Conservation (phyloP, 1,140 invertebrate genomes). For the Dinoponera quadriceps region DNA sequence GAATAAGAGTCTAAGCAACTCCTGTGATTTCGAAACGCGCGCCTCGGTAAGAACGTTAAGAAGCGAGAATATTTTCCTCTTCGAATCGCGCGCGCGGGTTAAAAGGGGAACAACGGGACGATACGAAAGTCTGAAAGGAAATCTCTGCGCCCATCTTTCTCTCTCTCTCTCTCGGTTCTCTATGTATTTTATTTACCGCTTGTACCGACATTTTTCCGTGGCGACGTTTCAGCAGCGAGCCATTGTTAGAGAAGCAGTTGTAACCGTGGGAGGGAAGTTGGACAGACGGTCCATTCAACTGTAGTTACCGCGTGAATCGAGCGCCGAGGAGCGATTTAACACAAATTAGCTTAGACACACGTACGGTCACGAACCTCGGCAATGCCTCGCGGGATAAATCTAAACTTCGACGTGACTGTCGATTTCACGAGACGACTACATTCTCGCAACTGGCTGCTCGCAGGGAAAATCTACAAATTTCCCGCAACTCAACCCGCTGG, state of each 20-base stretch:
- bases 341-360: conserved; percentile 42
- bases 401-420: conserved; percentile 42
- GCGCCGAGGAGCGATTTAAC: conserved; percentile 30
- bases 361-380: not conserved
- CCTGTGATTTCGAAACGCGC: not conserved
- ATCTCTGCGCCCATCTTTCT: not conserved
- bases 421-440: conserved; percentile 37
- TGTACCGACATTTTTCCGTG: conserved; percentile 25
- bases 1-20: not conserved
- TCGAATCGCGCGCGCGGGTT: not conserved
- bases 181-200: conserved; percentile 36
- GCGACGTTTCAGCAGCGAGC: not conserved
- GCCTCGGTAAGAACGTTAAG: not conserved
- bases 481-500: conserved; percentile 1
- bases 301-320: conserved; percentile 14
- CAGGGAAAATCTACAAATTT: conserved; percentile 15
- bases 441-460: not conserved
- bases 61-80: conserved; percentile 10
- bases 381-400: conserved; percentile 29
- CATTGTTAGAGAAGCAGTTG: conserved; percentile 15
- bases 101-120: not conserved
- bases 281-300: conserved; percentile 4
- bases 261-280: conserved; percentile 12
- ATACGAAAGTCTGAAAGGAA: conserved; percentile 17
- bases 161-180: not conserved